Base-by-base conservation (phyloP, 1,140 invertebrate genomes). In the Matsumurasca onukii region DNA sequence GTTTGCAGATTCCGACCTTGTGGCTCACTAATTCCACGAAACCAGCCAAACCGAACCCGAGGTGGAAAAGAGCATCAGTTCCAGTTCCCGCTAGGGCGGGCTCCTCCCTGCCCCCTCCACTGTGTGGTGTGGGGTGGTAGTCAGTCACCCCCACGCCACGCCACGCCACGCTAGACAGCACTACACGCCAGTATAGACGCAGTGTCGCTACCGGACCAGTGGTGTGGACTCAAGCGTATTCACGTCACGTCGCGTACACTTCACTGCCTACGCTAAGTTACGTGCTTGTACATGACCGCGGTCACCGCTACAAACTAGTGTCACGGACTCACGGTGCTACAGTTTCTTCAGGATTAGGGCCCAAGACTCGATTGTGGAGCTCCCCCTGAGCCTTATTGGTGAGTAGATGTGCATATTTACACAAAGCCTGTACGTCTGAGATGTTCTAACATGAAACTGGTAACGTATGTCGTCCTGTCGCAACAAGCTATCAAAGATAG, bases 291-390 rank as follows among this genome's bases (percentile, higher is more conserved):
- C n/a, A n/a, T n/a, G n/a, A n/a, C n/a, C n/a, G n/a, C n/a, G n/a
- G n/a, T n/a, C n/a, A n/a, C n/a, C n/a, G n/a, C n/a, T n/a, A n/a
- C n/a, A n/a, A n/a, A n/a, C n/a, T n/a, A n/a, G n/a, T n/a, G n/a
- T n/a, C n/a, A n/a, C n/a, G n/a, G n/a, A n/a, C n/a, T n/a, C 34
- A 5, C 34, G 34, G 34, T 17, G 34, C 5, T n/a, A 15, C 49
- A 9, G 55, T 59, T 25, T 27, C 55, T 27, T 59, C 55, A 59
- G 55, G 55, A 59, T 59, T 59, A 59, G 55, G 25, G 55, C 55
- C 55, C 55, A 59, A 59, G 55, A 59, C 24, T 59, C 55, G 55
- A 59, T 22, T 27, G 55, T 59, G 55, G 55, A 59, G 55, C 55
- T 59, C 3, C 55, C 55, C 24, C 25, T 59, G 55, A 59, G 55